Evolutionary conservation across 1,140 invertebrate species (phyloP).

Genomic region (Rhopalosiphum maidis): DNA sequence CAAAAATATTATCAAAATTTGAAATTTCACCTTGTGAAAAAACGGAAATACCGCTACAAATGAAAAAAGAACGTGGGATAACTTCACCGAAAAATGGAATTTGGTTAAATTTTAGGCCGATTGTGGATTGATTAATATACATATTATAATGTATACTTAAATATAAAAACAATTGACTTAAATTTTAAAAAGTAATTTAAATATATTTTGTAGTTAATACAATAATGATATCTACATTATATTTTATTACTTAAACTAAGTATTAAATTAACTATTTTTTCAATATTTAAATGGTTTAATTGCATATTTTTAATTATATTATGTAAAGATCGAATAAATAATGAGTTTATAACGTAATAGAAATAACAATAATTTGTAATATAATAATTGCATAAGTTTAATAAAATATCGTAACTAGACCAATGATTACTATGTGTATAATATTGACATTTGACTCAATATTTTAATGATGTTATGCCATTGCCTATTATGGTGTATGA

Average conservation of each 20-base stretch:
- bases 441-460: no score
- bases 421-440: no score
- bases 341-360: no score
- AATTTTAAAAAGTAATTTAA: not conserved
- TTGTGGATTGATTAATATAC: not conserved
- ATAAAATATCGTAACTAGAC: no score
- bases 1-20: slow-evolving; percentile 60
- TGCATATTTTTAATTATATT: no score
- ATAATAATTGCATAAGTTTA: no score
- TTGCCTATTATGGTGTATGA: no score
- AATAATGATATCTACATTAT: not conserved
- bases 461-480: no score
- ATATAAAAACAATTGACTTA: no score
- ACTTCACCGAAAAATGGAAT: slow-evolving; percentile 31
- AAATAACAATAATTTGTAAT: no score
- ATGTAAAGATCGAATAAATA: no score
- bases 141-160: not conserved
- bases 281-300: not conserved
- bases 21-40: slow-evolving; percentile 58
- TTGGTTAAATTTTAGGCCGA: slow-evolving; percentile 40
- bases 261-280: not conserved
- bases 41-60: slow-evolving; percentile 46
- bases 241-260: not conserved
- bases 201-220: not conserved
- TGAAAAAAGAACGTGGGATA: not conserved